These are phyloP conservation scores for Drosophila lacertosa DNA, from an alignment of 1,140 invertebrate genomes.

Conservation along the genomic window DNA sequence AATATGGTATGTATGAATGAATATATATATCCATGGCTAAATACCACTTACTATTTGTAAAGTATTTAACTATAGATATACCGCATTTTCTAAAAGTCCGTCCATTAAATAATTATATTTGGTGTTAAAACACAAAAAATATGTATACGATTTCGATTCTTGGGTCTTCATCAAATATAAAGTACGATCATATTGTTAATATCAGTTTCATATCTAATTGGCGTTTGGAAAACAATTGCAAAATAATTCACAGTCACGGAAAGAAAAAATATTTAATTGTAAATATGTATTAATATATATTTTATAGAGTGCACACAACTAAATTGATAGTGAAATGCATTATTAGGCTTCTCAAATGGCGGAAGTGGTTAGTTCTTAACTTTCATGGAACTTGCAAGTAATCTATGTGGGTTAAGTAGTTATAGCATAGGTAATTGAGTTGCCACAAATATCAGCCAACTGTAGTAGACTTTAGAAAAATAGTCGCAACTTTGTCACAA, in stretches of 20 bases:
- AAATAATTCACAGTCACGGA: constrained; percentile 30
- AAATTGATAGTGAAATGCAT: constrained; percentile 14
- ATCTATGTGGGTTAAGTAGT: neutral
- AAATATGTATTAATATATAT: constrained; percentile 4
- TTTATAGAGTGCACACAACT: constrained; percentile 9
- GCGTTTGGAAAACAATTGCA: constrained; percentile 23
- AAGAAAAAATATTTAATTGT: neutral
- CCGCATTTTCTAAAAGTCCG: constrained; percentile 50
- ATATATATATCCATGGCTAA: constrained; percentile 21
- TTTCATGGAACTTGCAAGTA: neutral
- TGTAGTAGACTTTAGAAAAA: constrained; percentile 26
- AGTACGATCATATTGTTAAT: constrained; percentile 37
- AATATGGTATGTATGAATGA: constrained; percentile 35
- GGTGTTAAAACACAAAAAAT: constrained; percentile 62
- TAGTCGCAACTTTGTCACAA: constrained; percentile 2
- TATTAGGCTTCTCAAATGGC: constrained; percentile 3
- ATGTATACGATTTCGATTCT: constrained; percentile 13
- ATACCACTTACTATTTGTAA: constrained; percentile 9
- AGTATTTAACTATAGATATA: constrained; percentile 39
- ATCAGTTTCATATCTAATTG: constrained; percentile 44
- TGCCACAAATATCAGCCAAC: constrained; percentile 8
- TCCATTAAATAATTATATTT: constrained; percentile 50
- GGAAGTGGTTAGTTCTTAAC: neutral
- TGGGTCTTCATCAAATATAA: constrained; percentile 29
- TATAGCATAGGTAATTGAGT: constrained; percentile 12